Percentiles rank a stretch among this genome's conserved stretches.
These are phyloP conservation scores for Sylvietta virens DNA, from an alignment of 2,113 vertebrate genomes.

Conservation along the genomic window DNA sequence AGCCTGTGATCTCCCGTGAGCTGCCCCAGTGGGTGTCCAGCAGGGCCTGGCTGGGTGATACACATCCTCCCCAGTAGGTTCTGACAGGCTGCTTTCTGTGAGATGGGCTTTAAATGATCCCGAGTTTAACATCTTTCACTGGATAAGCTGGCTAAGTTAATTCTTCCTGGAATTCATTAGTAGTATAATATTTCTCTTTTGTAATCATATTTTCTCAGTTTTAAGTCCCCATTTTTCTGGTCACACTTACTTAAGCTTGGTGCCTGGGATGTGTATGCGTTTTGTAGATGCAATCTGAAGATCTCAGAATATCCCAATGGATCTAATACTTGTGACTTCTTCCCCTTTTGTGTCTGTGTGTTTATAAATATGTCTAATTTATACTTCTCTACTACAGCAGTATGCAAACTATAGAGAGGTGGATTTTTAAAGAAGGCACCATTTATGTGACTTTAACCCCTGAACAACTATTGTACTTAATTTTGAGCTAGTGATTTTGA, in stretches of 20 bases:
- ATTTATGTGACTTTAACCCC: not conserved
- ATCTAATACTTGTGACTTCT: not conserved
- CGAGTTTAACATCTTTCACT: not conserved
- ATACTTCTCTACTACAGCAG: not conserved
- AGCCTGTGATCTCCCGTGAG: accelerated
- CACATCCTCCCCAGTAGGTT: accelerated
- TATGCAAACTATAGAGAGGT: not conserved
- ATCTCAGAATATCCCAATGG: not conserved
- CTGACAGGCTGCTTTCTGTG: not conserved
- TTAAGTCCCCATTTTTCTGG: not conserved
- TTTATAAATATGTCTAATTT: not conserved
- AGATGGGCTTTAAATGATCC: not conserved
- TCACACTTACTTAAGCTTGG: not conserved
- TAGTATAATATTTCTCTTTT: not conserved
- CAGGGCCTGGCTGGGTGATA: not conserved
- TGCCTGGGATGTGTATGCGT: not conserved
- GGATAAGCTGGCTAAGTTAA: not conserved
- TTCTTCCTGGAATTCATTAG: not conserved
- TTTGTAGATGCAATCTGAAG: not conserved
- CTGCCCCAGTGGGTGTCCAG: not conserved
- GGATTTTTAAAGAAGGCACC: not conserved
- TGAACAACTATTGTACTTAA: not conserved
- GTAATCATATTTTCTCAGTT: not conserved
- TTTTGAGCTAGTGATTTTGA: not conserved
- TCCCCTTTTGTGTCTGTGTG: not conserved